Percentiles rank a stretch among this genome's conserved stretches.
These are phyloP conservation scores for Drosophila littoralis DNA, from an alignment of 1,140 invertebrate species.

Conservation along the genomic window DNA sequence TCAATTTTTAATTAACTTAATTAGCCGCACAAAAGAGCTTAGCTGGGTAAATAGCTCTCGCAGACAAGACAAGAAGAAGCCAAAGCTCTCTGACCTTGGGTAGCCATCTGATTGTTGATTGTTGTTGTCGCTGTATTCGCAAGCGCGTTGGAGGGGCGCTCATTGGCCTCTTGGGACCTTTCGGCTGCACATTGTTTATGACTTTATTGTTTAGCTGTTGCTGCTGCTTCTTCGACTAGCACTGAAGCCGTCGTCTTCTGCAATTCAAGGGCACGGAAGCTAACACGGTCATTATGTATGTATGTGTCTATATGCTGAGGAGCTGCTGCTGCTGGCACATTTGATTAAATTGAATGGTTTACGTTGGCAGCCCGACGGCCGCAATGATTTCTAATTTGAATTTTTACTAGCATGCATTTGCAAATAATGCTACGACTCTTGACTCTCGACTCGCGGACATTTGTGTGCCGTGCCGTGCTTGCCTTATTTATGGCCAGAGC, in stretches of 20 bases:
- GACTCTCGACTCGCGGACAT: constrained; percentile 19
- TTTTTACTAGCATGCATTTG: constrained; percentile 74
- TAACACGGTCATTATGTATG: constrained; percentile 47
- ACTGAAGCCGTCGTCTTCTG: constrained; percentile 46
- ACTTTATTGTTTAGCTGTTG: constrained; percentile 70
- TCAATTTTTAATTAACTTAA: constrained; percentile 74
- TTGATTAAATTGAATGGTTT: constrained; percentile 57
- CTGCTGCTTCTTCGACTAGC: constrained; percentile 31
- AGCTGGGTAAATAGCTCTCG: constrained; percentile 8
- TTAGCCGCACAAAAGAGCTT: constrained; percentile 60
- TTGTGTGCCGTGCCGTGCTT: constrained; percentile 34
- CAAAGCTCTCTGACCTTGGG: constrained; percentile 40
- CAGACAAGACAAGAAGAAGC: constrained; percentile 22
- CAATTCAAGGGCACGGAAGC: constrained; percentile 65
- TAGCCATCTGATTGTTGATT: constrained; percentile 51
- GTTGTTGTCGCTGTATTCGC: constrained; percentile 25
- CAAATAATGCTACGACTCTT: constrained; percentile 57
- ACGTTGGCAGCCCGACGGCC: constrained; percentile 32
- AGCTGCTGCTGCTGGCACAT: constrained; percentile 27
- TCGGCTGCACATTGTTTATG: constrained; percentile 80
- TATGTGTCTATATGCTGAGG: constrained; percentile 1
- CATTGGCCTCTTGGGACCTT: constrained; percentile 54
- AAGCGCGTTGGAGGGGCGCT: constrained; percentile 26
- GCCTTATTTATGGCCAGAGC: constrained; percentile 70
- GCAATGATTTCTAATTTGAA: constrained; percentile 79